phyloP scores from a whole-genome alignment of 2,888 invertebrate genomes.

The Seira ritae region DNA sequence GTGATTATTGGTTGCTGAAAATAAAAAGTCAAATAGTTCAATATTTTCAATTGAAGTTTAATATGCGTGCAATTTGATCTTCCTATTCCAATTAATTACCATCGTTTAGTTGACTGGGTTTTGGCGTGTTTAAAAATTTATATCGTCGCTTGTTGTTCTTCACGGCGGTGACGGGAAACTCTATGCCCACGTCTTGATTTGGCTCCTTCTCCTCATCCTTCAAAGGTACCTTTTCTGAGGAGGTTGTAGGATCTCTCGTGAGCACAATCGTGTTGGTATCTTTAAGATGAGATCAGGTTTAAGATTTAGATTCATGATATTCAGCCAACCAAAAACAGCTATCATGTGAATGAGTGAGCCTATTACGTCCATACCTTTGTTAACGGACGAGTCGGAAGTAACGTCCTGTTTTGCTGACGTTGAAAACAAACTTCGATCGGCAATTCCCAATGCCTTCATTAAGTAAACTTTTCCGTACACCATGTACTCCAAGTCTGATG shows the following conservation, averaged over 20 bases:
- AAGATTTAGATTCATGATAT: no score
- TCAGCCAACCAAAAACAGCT: no score
- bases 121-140: slow-evolving; percentile 3
- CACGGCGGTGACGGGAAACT: slow-evolving; percentile 8
- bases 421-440: neutral
- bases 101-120: neutral
- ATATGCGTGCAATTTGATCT: no score
- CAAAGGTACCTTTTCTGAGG: neutral
- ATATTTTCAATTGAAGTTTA: no score
- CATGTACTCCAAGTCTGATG: slow-evolving; percentile 49
- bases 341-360: no score
- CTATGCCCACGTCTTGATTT: neutral
- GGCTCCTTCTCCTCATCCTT: neutral
- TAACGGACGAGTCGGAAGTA: no score
- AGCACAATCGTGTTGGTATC: neutral
- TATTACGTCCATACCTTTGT: no score
- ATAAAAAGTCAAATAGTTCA: no score
- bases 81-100: no score
- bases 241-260: neutral
- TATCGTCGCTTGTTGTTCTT: slow-evolving; percentile 10
- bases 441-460: slow-evolving; percentile 13
- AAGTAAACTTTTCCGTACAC: slow-evolving; percentile 52
- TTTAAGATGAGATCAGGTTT: no score
- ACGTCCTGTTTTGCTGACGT: no score
- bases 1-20: no score